Evolutionary conservation across 2,113 vertebrate species (phyloP).

Genomic region (Antidorcas marsupialis): DNA sequence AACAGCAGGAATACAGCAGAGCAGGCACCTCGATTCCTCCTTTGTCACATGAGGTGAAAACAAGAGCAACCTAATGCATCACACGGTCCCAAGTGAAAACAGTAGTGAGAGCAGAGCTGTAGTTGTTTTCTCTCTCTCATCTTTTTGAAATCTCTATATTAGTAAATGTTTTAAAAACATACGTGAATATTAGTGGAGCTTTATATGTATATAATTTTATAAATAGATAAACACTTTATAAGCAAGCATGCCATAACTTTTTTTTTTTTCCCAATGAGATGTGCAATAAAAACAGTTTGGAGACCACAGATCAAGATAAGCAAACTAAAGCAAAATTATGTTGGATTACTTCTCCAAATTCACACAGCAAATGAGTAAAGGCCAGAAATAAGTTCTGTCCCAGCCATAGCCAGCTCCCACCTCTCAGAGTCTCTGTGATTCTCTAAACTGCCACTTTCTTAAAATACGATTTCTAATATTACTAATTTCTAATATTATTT

Average conservation of each 20-base stretch:
- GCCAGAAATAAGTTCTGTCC: background rate
- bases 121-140: background rate
- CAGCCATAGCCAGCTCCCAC: background rate
- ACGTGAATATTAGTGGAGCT: background rate
- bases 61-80: background rate
- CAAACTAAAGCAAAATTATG: background rate
- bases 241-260: background rate
- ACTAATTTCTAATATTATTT: background rate
- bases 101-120: background rate
- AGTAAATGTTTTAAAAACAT: background rate
- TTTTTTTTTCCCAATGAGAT: background rate
- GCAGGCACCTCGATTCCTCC: background rate
- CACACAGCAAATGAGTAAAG: background rate
- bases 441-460: background rate
- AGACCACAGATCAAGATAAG: background rate
- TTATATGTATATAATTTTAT: background rate
- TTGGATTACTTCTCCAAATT: background rate
- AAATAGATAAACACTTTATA: background rate
- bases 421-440: background rate
- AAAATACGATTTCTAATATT: background rate
- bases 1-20: background rate
- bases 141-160: conserved; percentile 6
- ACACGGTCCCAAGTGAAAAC: conserved; percentile 10
- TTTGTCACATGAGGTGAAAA: conserved; percentile 16
- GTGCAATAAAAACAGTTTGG: background rate